Conservation (phyloP, 2,113 vertebrate species). For the Phaethornis superciliosus region DNA sequence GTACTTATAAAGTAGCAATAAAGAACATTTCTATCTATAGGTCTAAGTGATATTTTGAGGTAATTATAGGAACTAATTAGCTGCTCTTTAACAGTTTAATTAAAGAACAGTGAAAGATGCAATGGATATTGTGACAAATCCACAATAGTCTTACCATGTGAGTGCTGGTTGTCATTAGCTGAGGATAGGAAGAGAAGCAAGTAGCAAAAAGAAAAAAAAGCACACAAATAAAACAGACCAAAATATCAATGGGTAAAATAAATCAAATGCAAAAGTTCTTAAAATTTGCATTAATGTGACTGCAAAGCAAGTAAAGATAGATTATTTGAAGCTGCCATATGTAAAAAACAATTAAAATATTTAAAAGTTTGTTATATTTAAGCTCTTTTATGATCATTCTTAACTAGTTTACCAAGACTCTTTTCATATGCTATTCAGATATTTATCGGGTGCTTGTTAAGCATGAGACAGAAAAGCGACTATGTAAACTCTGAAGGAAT, state of each 20-base stretch:
- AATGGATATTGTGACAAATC: constrained; percentile 74
- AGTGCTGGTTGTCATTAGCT: constrained; percentile 97
- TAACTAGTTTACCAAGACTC: neutral
- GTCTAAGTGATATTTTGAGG: constrained; percentile 36
- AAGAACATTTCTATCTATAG: constrained; percentile 31
- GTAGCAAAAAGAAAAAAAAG: constrained; percentile 84
- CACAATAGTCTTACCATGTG: constrained; percentile 93
- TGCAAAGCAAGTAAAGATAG: constrained; percentile 40
- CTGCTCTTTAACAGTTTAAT: constrained; percentile 63
- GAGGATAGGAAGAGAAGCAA: constrained; percentile 90
- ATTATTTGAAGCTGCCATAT: constrained; percentile 12
- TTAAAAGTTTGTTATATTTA: constrained; percentile 3
- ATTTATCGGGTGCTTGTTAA: neutral
- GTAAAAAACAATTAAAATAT: constrained; percentile 15
- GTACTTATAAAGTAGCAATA: neutral
- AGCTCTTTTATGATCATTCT: neutral
- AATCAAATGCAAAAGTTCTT: constrained; percentile 80
- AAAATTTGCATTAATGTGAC: constrained; percentile 53
- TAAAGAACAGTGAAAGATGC: constrained; percentile 68
- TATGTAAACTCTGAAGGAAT: neutral
- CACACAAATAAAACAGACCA: constrained; percentile 84
- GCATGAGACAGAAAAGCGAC: neutral
- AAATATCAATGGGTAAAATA: constrained; percentile 79
- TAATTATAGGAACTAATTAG: constrained; percentile 63
- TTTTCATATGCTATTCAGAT: neutral